These are phyloP conservation scores for Gnathonemus echidnorhynchus DNA, from an alignment of 2,113 vertebrate species.

Conservation along the genomic window DNA sequence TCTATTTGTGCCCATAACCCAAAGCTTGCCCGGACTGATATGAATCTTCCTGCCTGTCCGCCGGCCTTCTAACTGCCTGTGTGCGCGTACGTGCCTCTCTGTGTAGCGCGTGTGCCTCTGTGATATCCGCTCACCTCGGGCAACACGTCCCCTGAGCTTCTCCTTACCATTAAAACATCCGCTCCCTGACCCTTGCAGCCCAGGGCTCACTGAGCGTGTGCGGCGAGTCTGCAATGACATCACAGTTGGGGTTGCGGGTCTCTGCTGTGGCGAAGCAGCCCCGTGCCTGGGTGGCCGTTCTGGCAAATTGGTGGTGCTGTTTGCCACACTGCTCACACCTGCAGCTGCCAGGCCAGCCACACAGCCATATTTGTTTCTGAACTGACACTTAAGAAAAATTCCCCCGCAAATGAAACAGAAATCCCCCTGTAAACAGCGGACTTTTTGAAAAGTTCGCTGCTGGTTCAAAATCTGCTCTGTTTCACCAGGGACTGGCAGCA, in stretches of 20 bases:
- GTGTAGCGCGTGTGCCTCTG: not conserved
- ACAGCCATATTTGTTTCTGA: not conserved
- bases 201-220: not conserved
- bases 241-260: not conserved
- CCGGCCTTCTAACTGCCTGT: not conserved
- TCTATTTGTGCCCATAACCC: constrained; percentile 24
- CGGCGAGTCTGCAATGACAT: not conserved
- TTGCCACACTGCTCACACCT: not conserved
- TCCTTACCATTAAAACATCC: not conserved
- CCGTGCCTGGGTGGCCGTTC: not conserved
- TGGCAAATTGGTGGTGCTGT: not conserved
- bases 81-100: not conserved
- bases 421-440: not conserved
- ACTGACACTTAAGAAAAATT: not conserved
- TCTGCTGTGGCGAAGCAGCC: not conserved
- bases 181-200: not conserved
- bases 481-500: not conserved
- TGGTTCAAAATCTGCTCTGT: not conserved
- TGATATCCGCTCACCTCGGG: not conserved
- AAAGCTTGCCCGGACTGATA: constrained; percentile 13
- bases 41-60: constrained; percentile 20
- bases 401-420: not conserved
- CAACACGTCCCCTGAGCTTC: not conserved
- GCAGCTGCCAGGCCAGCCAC: not conserved
- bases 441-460: not conserved